Evolutionary conservation across 2,113 vertebrate genomes (phyloP), one percentile per base, ranked within the genome.

Genomic region (Ginglymostoma cirratum): DNA sequence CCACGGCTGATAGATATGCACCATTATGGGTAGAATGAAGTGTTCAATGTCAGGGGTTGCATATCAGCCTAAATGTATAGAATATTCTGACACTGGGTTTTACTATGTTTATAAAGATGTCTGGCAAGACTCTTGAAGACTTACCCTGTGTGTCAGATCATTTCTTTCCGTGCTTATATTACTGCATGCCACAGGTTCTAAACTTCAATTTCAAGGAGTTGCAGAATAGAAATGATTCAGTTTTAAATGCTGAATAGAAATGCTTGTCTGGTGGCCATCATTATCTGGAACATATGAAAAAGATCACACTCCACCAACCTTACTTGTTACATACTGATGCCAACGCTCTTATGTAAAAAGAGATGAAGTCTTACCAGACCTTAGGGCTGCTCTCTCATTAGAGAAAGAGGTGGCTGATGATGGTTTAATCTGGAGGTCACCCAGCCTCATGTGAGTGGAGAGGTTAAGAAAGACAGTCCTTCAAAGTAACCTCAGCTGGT

Each of bases 51-150:
- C 55, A 61, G 55, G 30, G 30, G 87, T 34, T 65, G 55, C 52
- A 92, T 55, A 65, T 92, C 55, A 30, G 45, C 10, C 86, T 55
- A 89, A 89, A 89, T 89, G 86, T 89, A 30, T 89, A 89, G 48
- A 89, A 52, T 5, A 89, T 89, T 89, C 86, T 89, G 86, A 89
- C 86, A 89, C 86, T 48, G 4, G 52, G 21, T 24, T 89, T 48
- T 89, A 89, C 86, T 30, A 45, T 89, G 86, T 89, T 89, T 89
- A 89, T 55, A 89, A 12, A 55, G 45, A 24, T 48, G 10, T 14
- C 86, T 89, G 86, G 86, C 27, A 30, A 89, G 48, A 55, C 86
- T 89, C 24, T 27, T 30, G 3, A 89, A 30, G 86, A 55, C 86
- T 89, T 89, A 30, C 24, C 48, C 86, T 89, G 48, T 45, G 24